Evolutionary conservation across 2,888 invertebrate genomes (phyloP), one percentile per base, ranked within the genome.

Genomic region (Mythimna lalbum): DNA sequence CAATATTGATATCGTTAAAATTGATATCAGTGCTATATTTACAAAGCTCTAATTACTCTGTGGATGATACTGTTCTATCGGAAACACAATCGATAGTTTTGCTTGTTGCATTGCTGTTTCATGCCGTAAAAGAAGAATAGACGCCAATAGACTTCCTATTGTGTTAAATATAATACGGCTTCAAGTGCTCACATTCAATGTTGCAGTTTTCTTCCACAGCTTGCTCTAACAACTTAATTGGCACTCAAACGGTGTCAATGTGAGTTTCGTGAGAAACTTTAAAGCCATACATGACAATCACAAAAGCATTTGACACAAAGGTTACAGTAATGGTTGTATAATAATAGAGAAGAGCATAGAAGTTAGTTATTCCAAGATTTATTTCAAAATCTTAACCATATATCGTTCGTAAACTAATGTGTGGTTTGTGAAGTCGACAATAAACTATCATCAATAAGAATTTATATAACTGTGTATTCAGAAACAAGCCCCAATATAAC

Each of bases 221-320:
- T 80, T 66, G 66, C 56, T 21, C 31, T 80, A 60, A 64, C 64
- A 79, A 75, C 53, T 33, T 65, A 64, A 69, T 65, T 64, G 52
- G 36, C 69, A 21, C 19, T 67, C 50, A 57, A 67, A 64, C 47
- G 21, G 10, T 68, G 61, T 39, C 73, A 78, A 68, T 72, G 62
- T 55, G 33, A 36, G 39, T 50, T 69, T 69, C 75, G 56, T 79
- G 83, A 66, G 80, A 63, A 61, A 59, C 49, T 71, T 63, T 66
- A 50, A 65, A 57, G 65, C 49, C 59, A 27, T 63, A 66, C 31
- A 76, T 59, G 77, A 64, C 31, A 62, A 76, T 80, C 66, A 78
- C 63, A 61, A 72, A 64, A 61, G 53, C 31, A 39, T 63, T 78
- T 21, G 12, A 43, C 39, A 72, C 61, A 78, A 72, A 82, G 64